phyloP scores from a whole-genome alignment of 2,888 invertebrate genomes.

The Lysandra bellargus region DNA sequence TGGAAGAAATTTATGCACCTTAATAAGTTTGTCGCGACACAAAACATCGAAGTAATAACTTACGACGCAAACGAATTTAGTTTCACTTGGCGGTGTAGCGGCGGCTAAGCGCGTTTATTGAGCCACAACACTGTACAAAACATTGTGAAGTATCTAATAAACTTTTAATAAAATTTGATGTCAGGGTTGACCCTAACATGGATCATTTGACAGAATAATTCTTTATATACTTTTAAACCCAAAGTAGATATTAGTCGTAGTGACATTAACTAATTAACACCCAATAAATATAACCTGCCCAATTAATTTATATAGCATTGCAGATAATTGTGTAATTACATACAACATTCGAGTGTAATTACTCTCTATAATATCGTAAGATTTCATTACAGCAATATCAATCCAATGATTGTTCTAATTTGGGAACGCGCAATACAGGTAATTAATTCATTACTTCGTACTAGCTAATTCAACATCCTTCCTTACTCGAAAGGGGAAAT shows the following conservation, averaged over 20 bases:
- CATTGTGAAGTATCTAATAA: not conserved
- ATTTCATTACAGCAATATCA: conserved; percentile 4
- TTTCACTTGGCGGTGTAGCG: conserved; percentile 28
- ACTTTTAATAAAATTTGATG: not conserved
- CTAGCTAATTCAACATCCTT: not conserved
- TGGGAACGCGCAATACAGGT: not conserved
- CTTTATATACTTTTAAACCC: not conserved
- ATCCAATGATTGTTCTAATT: conserved; percentile 5
- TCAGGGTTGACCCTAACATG: not conserved
- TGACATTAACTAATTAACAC: not conserved
- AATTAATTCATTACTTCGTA: not conserved
- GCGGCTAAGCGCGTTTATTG: not conserved
- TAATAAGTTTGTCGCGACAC: conserved; percentile 13
- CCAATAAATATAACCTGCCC: not conserved
- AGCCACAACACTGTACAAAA: not conserved
- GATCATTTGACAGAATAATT: not conserved
- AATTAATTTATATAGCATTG: not conserved
- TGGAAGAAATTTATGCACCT: conserved; percentile 13
- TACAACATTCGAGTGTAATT: not conserved
- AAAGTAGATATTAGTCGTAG: not conserved
- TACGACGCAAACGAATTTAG: conserved; percentile 15
- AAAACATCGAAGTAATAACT: conserved; percentile 22
- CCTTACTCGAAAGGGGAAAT: not conserved
- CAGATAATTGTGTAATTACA: not conserved
- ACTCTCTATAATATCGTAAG: not conserved